Conservation (phyloP, 1,140 invertebrate species). For the Pogonognathellus flavescens region DNA sequence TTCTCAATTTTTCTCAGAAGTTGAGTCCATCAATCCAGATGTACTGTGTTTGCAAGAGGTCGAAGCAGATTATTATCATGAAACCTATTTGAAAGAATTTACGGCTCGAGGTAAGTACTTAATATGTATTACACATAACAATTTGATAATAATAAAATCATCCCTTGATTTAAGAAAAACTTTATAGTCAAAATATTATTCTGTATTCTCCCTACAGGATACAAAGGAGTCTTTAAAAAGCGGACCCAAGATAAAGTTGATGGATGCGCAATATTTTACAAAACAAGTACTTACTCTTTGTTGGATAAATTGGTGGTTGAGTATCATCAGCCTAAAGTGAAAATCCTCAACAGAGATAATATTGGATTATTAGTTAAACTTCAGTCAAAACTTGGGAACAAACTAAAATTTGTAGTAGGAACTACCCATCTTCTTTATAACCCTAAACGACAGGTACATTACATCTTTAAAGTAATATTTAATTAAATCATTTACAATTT, state of each 20-base stretch:
- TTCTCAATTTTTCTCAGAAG: slow-evolving; percentile 79
- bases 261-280: slow-evolving; percentile 89
- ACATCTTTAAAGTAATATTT: too few species aligned
- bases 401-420: slow-evolving; percentile 80
- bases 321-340: slow-evolving; percentile 72
- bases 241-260: slow-evolving; percentile 80
- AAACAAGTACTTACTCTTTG: slow-evolving; percentile 76
- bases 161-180: background rate
- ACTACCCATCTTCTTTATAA: slow-evolving; percentile 97
- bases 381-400: slow-evolving; percentile 69
- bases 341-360: slow-evolving; percentile 86
- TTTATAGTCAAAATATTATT: slow-evolving; percentile 10
- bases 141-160: too few species aligned
- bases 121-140: too few species aligned
- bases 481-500: too few species aligned
- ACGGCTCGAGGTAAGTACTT: slow-evolving; percentile 68
- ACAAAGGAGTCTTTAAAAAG: slow-evolving; percentile 80
- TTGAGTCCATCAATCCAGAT: slow-evolving; percentile 79
- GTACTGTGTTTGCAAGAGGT: slow-evolving; percentile 90
- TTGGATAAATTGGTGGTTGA: slow-evolving; percentile 77
- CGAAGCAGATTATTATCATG: slow-evolving; percentile 80
- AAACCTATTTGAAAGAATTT: slow-evolving; percentile 74
- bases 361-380: slow-evolving; percentile 87
- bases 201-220: slow-evolving; percentile 71
- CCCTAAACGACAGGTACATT: slow-evolving; percentile 76